Percentiles rank a stretch among this genome's conserved stretches.
These are phyloP conservation scores for Diarsia dahlii DNA, from an alignment of 2,888 invertebrate genomes.

Conservation along the genomic window DNA sequence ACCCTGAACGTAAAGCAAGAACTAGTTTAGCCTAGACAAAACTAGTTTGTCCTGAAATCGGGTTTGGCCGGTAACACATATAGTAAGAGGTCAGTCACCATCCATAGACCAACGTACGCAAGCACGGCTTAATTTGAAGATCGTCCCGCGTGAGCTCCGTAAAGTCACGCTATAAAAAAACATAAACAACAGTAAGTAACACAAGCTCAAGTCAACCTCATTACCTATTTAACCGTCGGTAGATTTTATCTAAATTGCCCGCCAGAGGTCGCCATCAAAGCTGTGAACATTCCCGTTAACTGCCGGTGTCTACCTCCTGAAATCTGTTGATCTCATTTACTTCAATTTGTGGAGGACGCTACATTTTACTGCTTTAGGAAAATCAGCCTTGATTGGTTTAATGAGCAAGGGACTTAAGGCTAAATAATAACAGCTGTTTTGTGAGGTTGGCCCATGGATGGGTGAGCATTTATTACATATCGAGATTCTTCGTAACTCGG, in stretches of 20 bases:
- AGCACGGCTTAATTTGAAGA: not conserved
- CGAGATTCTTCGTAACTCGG: too few relatives aligned
- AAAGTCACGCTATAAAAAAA: not conserved
- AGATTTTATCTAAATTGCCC: constrained; percentile 30
- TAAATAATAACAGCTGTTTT: not conserved
- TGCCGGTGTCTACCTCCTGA: constrained; percentile 11
- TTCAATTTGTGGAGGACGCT: constrained; percentile 27
- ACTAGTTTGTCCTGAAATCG: too few relatives aligned
- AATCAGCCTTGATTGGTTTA: constrained; percentile 3
- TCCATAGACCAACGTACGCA: not conserved
- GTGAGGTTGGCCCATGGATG: too few relatives aligned
- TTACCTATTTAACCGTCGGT: not conserved
- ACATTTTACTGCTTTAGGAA: constrained; percentile 3
- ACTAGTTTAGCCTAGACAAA: too few relatives aligned
- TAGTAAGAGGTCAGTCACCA: too few relatives aligned
- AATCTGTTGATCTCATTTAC: constrained; percentile 39
- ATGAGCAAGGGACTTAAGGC: not conserved
- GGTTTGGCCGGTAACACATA: too few relatives aligned
- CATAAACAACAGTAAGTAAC: not conserved
- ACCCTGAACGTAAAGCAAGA: too few relatives aligned
- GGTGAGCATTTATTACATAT: too few relatives aligned
- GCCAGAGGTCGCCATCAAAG: constrained; percentile 7
- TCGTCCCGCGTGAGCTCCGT: not conserved
- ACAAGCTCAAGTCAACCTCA: not conserved
- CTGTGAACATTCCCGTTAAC: constrained; percentile 22